Conservation (phyloP, 2,888 invertebrate genomes). For the Shargacucullia verbasci region DNA sequence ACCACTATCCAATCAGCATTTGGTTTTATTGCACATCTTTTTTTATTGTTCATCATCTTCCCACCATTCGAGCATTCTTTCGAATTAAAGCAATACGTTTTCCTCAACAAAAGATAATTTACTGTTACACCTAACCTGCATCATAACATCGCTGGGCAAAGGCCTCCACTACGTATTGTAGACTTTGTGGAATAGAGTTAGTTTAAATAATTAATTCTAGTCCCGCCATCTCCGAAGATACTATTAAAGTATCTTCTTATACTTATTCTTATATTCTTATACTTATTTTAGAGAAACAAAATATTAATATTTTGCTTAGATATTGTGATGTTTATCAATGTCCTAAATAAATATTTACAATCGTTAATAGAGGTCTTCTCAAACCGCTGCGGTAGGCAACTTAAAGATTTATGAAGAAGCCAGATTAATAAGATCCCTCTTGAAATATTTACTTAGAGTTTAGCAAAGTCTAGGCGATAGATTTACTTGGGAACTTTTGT, state of each 20-base stretch:
- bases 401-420: conserved; percentile 25
- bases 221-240: too few species aligned
- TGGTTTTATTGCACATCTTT: not conserved
- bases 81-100: too few species aligned
- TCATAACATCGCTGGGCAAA: too few species aligned
- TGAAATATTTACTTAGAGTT: conserved; percentile 22
- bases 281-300: too few species aligned
- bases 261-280: too few species aligned
- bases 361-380: conserved; percentile 5
- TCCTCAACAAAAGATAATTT: not conserved
- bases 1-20: not conserved
- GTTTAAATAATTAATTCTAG: too few species aligned
- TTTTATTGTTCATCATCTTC: not conserved
- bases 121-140: too few species aligned
- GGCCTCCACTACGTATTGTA: too few species aligned
- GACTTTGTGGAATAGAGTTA: too few species aligned
- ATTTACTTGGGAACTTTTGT: conserved; percentile 22
- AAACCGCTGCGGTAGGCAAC: conserved; percentile 15
- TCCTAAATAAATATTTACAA: conserved; percentile 26
- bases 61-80: too few species aligned
- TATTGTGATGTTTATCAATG: conserved; percentile 17
- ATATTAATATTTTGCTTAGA: conserved; percentile 2
- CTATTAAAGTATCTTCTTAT: too few species aligned
- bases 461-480: conserved; percentile 9
- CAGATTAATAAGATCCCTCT: conserved; percentile 14